Conservation (phyloP, 2,113 vertebrate species). For the Sterrhoptilus dennistouni region DNA sequence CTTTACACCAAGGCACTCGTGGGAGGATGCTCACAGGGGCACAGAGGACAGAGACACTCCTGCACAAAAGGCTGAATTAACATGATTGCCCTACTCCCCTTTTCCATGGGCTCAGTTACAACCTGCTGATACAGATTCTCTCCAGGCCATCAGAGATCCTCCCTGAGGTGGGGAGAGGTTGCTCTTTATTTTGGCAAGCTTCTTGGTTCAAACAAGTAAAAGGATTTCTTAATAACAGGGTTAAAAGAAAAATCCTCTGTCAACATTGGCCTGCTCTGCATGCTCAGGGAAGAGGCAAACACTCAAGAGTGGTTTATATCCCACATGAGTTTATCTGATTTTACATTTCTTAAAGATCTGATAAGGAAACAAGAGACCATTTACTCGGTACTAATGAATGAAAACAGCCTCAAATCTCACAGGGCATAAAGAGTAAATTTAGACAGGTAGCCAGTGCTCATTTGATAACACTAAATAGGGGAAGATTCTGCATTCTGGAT, state of each 20-base stretch:
- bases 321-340: not conserved
- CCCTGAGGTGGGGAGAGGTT: not conserved
- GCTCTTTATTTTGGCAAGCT: conserved; percentile 13
- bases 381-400: not conserved
- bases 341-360: not conserved
- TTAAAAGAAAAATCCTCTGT: not conserved
- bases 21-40: not conserved
- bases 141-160: not conserved
- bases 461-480: not conserved
- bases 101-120: not conserved
- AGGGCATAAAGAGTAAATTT: not conserved
- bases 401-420: not conserved
- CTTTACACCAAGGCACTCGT: not conserved
- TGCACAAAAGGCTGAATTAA: not conserved
- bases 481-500: not conserved
- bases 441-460: not conserved
- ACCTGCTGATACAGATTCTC: not conserved
- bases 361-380: not conserved
- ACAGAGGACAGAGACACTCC: not conserved
- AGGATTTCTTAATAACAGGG: not conserved
- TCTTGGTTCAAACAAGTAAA: not conserved
- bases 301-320: not conserved
- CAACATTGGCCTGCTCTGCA: not conserved
- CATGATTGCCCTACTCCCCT: not conserved
- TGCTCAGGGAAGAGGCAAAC: not conserved